Evolutionary conservation across 1,140 invertebrate species (phyloP), one percentile per base, ranked within the genome.

Genomic region (Pristionchus pacificus): DNA sequence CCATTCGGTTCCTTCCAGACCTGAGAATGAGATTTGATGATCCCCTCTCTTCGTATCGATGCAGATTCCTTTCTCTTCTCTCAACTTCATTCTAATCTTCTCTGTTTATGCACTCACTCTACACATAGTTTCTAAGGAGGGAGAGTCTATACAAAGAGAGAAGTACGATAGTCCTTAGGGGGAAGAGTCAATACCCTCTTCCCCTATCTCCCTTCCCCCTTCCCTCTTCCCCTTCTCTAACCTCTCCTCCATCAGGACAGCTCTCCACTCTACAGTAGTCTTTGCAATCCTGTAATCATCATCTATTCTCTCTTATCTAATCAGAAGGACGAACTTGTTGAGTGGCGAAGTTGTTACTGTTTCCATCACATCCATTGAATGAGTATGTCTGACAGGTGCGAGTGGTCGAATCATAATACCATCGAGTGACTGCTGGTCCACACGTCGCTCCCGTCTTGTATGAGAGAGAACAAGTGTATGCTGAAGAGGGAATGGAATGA

Each of bases 291-390:
- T 32, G 33, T 27, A 1, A 70, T 28, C 1, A 19, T 29, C 24
- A 70, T 71, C 30, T 24, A 60, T 38, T 19, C 33, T 32, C 60
- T 10, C 24, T 28, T 31, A 6, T 55, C 25, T 38, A 13, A 6
- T 27, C 24, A 65, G 27, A 10, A 65, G 64, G 19, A 66, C 80
- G 83, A 62, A 83, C 80, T 72, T 82, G 80, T 74, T 82, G 80
- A 1, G 80, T 82, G 55, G 80, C 80, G 55, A 78, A 77, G 60
- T 82, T 82, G 67, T 82, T 82, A n/a, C 75, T 79, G 65, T 82
- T 82, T 49, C 80, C 80, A 72, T 82, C 80, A 64, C 80, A 82
- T n/a, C 82, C 82, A 67, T 84, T 82, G 77, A 82, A 82, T 2
- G 80, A 82, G 64, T 74, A 82, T 0, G 80, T 84, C 68, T 83